Evolutionary conservation across 1,140 invertebrate genomes (phyloP).

Genomic region (Lasioglossum baleicum): DNA sequence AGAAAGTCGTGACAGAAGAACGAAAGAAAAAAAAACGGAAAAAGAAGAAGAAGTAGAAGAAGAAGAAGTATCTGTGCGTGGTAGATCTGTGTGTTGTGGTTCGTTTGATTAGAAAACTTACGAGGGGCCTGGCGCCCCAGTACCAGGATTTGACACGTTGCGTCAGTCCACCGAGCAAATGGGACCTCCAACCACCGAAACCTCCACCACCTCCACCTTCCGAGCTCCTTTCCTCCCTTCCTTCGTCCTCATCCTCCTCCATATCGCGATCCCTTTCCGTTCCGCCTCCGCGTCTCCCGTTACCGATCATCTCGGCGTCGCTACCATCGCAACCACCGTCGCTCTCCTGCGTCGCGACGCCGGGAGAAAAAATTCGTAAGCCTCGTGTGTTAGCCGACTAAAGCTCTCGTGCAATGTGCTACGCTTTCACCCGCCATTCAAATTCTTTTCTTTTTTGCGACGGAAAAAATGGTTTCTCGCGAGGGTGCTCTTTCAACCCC

Average conservation of each 20-base stretch:
- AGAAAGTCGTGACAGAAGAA: too few species aligned
- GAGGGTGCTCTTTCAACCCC: too few species aligned
- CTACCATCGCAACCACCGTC: constrained; percentile 79
- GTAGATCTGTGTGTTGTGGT: constrained; percentile 43
- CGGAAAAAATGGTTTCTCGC: too few species aligned
- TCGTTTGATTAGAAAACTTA: constrained; percentile 84
- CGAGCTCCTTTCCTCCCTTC: constrained; percentile 78
- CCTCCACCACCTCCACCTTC: constrained; percentile 85
- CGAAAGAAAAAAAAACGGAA: constrained; percentile 3
- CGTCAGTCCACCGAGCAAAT: constrained; percentile 92
- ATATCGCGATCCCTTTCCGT: constrained; percentile 82
- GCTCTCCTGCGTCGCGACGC: constrained; percentile 73
- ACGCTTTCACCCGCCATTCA: too few species aligned
- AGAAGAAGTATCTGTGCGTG: constrained; percentile 23
- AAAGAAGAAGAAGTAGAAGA: constrained; percentile 9
- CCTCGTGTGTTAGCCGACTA: constrained; percentile 52
- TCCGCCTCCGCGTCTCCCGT: constrained; percentile 78
- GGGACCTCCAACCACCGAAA: constrained; percentile 93
- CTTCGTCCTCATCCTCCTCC: constrained; percentile 78
- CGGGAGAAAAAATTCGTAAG: constrained; percentile 68
- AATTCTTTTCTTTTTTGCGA: too few species aligned
- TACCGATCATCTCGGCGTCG: constrained; percentile 80
- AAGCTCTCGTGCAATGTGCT: too few species aligned
- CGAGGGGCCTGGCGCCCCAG: constrained; percentile 93
- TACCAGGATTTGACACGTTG: constrained; percentile 97